phyloP scores from a whole-genome alignment of 2,113 vertebrate species.

The Leptobrachium leishanense region DNA sequence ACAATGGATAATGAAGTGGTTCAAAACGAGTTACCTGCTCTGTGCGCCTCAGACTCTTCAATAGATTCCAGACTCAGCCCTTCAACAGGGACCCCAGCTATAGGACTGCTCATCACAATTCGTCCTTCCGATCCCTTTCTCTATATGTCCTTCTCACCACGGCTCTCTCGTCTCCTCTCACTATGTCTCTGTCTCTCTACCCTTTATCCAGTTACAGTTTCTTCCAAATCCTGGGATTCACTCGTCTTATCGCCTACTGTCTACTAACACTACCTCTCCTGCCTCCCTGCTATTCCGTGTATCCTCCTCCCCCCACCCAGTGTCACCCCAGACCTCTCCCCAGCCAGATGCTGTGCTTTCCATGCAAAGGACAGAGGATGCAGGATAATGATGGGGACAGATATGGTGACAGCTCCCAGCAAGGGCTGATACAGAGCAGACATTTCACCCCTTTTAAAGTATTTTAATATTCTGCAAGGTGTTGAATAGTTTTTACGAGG shows the following conservation, averaged over 20 bases:
- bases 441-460: background rate
- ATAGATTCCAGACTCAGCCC: slow-evolving; percentile 4
- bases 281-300: background rate
- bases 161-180: background rate
- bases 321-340: slow-evolving; percentile 4
- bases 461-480: background rate
- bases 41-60: slow-evolving; percentile 1
- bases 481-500: slow-evolving; percentile 22
- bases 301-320: background rate
- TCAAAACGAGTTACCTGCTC: slow-evolving; percentile 22
- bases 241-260: background rate
- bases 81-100: background rate
- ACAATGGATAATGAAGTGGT: background rate
- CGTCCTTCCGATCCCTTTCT: background rate
- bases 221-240: background rate
- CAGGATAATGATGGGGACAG: slow-evolving; percentile 12
- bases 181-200: background rate
- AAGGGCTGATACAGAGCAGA: background rate
- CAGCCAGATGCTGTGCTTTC: slow-evolving; percentile 7
- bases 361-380: background rate
- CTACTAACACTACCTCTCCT: too few relatives aligned
- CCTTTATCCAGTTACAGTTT: background rate
- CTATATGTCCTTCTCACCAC: background rate
- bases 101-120: background rate
- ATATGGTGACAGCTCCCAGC: background rate